Conservation (phyloP, 1,140 invertebrate genomes). For the Conus ventricosus region DNA sequence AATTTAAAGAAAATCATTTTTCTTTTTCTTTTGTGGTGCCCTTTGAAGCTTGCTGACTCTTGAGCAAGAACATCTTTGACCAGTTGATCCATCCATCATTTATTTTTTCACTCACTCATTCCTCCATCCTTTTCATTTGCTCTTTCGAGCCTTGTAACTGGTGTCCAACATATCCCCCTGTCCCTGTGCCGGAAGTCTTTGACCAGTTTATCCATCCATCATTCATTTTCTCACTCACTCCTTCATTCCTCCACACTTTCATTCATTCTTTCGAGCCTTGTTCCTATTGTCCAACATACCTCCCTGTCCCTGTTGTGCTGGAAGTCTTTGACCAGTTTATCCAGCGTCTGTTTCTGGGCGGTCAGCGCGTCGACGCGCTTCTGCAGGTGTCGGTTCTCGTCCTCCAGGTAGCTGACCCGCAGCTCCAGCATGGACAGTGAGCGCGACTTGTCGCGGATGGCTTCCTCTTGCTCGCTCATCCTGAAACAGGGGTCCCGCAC, state of each 20-base stretch:
- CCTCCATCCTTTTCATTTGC: no score
- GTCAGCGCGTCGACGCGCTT: slow-evolving; percentile 59
- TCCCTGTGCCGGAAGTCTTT: slow-evolving; percentile 56
- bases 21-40: no score
- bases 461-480: slow-evolving; percentile 65
- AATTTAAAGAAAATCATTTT: no score
- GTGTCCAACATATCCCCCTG: no score
- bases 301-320: slow-evolving; percentile 61
- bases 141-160: no score
- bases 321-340: slow-evolving; percentile 64
- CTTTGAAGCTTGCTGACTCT: no score
- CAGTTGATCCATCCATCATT: no score
- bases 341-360: slow-evolving; percentile 63
- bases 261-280: neutral
- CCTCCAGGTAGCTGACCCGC: slow-evolving; percentile 65
- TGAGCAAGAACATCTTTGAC: no score
- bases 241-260: neutral
- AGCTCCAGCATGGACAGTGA: slow-evolving; percentile 62
- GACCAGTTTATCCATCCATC: slow-evolving; percentile 55
- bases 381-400: slow-evolving; percentile 69
- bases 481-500: slow-evolving; percentile 53
- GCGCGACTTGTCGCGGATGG: slow-evolving; percentile 60
- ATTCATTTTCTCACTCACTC: neutral
- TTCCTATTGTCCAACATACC: slow-evolving; percentile 37
- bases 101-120: no score